Percentiles rank a stretch among this genome's conserved stretches.
Conservation (phyloP, 1,140 invertebrate genomes). For the Lanistes nyassanus region DNA sequence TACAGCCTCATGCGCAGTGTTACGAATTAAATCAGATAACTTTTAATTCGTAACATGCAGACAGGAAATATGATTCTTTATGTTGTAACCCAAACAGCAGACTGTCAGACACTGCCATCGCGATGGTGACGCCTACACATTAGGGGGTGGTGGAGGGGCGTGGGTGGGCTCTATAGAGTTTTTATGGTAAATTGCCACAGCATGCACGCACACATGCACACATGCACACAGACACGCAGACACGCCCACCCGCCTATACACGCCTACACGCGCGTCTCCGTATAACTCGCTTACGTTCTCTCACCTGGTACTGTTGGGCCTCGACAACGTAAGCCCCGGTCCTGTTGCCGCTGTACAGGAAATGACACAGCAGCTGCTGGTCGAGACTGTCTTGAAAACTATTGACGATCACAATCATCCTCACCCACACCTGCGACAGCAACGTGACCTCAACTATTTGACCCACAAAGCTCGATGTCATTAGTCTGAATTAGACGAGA, state of each 20-base stretch:
- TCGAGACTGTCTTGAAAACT: background rate
- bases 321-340: background rate
- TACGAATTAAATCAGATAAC: too few species aligned
- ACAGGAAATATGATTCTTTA: too few species aligned
- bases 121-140: too few species aligned
- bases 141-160: too few species aligned
- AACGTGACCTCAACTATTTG: too few species aligned
- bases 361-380: constrained; percentile 10
- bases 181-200: background rate
- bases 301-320: constrained; percentile 15
- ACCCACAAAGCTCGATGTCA: too few species aligned
- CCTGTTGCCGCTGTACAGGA: background rate
- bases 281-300: background rate
- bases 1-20: too few species aligned
- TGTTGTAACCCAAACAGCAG: too few species aligned
- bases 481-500: too few species aligned
- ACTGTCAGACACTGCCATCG: too few species aligned
- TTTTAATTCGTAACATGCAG: too few species aligned
- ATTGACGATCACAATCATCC: constrained; percentile 8
- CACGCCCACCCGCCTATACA: background rate
- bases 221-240: constrained; percentile 4
- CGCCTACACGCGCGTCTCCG: background rate
- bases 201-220: background rate
- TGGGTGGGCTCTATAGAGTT: background rate
- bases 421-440: constrained; percentile 4